Conservation (phyloP, 92 coral and sea anemone species). For the Paragorgia papillata region DNA sequence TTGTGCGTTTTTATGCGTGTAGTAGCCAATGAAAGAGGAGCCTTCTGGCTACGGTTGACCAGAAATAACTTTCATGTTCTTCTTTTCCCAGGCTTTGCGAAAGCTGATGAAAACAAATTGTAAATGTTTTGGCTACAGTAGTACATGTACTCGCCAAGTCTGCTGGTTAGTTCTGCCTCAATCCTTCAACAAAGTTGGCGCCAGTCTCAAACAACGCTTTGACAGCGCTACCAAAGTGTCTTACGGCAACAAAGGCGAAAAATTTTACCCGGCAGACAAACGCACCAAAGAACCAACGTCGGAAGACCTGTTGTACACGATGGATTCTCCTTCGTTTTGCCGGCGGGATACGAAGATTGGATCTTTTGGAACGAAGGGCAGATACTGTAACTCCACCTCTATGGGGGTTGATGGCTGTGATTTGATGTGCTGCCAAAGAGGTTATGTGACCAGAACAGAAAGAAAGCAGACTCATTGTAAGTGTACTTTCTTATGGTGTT, state of each 20-base stretch:
- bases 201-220: constrained; percentile 75
- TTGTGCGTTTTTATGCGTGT: no score
- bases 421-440: constrained; percentile 88
- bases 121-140: constrained; percentile 90
- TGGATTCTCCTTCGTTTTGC: constrained; percentile 88
- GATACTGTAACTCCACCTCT: constrained; percentile 88
- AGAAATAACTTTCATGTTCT: no score
- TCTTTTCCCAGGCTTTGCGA: constrained; percentile 69
- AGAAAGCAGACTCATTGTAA: constrained; percentile 71
- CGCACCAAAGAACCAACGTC: constrained; percentile 71
- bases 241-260: constrained; percentile 57
- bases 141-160: constrained; percentile 85
- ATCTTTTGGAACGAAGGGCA: constrained; percentile 87
- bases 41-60: no score
- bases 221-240: constrained; percentile 97
- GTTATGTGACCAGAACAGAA: constrained; percentile 68
- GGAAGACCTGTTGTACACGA: constrained; percentile 83
- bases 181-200: constrained; percentile 73
- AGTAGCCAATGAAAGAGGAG: no score
- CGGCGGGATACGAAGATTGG: constrained; percentile 73
- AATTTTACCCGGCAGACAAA: constrained; percentile 71
- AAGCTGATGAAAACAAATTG: constrained; percentile 80
- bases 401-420: constrained; percentile 93
- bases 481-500: constrained; percentile 87
- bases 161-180: constrained; percentile 89